Base-by-base conservation (phyloP, 2,797 vertebrate species). In the Danio tinwini region DNA sequence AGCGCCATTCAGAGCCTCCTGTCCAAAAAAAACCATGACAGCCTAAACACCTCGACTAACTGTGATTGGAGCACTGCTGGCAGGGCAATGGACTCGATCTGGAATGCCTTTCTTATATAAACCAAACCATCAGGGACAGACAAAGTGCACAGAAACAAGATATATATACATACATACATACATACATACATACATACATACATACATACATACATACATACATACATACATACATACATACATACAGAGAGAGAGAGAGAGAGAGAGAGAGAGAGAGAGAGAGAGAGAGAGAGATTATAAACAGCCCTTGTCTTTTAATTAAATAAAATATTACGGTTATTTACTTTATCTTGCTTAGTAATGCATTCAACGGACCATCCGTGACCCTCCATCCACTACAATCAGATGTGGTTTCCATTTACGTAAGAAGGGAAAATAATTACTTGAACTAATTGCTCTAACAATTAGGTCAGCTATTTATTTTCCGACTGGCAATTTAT, bases 261-360 rank as follows among this genome's bases (percentile, higher is more conserved):
- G n/a, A n/a, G n/a, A n/a, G n/a, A n/a, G n/a, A n/a, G n/a, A n/a
- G n/a, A n/a, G n/a, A 21, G 64, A 29, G 50, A 58, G 10, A 29
- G 29, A 29, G 49, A 72, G 56, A 70, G 61, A 7, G 7, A 47
- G 76, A 64, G 74, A 76, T 78, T 81, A 76, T 53, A 71, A 72
- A 76, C 71, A 72, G 37, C 68, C 19, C 29, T 55, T 44, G 67
- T 81, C 71, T 82, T 74, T 77, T 81, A 82, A 84, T 82, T 68
- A 76, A 74, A 74, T 65, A 61, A 67, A 79, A 83, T 73, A 72
- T 72, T 59, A 65, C 53, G 29, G 77, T 85, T 85, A 80, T 84
- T 78, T 81, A 77, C 82, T 85, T 74, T 76, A 80, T 71, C 63
- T 76, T 67, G 40, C 21, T 64, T 58, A 67, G 11, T 52, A 17